phyloP scores from a whole-genome alignment of 1,140 invertebrate genomes.

The Rhagoletis pomonella region DNA sequence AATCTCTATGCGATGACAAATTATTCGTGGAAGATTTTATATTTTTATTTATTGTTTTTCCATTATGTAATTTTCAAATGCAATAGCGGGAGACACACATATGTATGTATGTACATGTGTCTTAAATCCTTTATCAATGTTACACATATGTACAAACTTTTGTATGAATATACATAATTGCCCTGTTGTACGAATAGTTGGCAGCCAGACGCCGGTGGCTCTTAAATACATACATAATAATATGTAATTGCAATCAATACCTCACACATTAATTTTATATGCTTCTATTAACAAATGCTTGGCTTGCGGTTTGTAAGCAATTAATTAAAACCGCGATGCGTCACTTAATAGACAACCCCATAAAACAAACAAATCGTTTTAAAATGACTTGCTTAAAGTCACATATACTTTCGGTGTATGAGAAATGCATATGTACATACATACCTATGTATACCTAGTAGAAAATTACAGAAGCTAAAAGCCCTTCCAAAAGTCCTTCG shows the following conservation, averaged over 20 bases:
- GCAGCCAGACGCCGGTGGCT: neutral
- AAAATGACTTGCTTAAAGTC: too few relatives aligned
- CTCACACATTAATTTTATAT: neutral
- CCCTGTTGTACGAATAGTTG: neutral
- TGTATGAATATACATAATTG: neutral
- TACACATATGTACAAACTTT: too few relatives aligned
- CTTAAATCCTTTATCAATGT: too few relatives aligned
- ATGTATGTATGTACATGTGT: neutral
- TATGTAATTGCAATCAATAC: neutral
- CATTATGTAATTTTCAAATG: too few relatives aligned
- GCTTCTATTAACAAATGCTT: neutral
- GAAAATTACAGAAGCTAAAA: too few relatives aligned
- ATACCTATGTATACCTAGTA: neutral
- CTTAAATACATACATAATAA: neutral
- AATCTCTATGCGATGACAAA: neutral
- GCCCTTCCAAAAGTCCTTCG: too few relatives aligned
- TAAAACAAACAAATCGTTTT: too few relatives aligned
- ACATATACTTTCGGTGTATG: too few relatives aligned
- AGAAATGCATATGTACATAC: neutral
- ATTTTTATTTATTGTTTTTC: too few relatives aligned
- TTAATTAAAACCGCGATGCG: neutral
- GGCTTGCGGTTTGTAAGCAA: neutral
- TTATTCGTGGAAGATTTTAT: neutral
- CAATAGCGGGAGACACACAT: neutral
- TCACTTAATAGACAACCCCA: too few relatives aligned